Evolutionary conservation across 2,888 invertebrate species (phyloP).

Genomic region (Portevinia maculata): DNA sequence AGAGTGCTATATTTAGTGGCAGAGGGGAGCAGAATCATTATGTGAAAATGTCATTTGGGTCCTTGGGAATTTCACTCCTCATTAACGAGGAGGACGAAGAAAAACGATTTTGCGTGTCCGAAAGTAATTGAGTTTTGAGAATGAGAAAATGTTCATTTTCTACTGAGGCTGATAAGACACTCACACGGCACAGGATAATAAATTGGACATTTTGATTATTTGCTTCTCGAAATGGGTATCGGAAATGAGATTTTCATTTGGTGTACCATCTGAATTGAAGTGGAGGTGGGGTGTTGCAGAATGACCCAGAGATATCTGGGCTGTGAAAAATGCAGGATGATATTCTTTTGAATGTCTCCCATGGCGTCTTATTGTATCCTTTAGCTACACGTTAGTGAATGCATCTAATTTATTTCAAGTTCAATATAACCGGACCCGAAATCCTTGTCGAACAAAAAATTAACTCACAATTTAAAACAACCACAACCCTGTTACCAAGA

Average conservation of each 20-base stretch:
- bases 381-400: too few species aligned
- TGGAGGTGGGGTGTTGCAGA: background rate
- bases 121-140: constrained; percentile 63
- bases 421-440: too few species aligned
- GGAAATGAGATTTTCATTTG: constrained; percentile 4
- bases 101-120: constrained; percentile 69
- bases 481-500: too few species aligned
- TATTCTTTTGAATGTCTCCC: too few species aligned
- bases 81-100: constrained; percentile 51
- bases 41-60: constrained; percentile 59
- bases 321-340: background rate
- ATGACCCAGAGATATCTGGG: background rate
- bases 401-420: too few species aligned
- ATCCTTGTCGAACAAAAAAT: too few species aligned
- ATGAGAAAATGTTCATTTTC: constrained; percentile 34
- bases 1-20: constrained; percentile 2
- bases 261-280: background rate
- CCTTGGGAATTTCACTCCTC: constrained; percentile 68
- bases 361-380: too few species aligned
- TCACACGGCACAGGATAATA: constrained; percentile 51
- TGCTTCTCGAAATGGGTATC: background rate
- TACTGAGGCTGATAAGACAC: constrained; percentile 32
- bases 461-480: too few species aligned
- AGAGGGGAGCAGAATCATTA: constrained; percentile 24
- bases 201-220: constrained; percentile 39